phyloP scores from a whole-genome alignment of 2,888 invertebrate species.

The Drosophila bunnanda region DNA sequence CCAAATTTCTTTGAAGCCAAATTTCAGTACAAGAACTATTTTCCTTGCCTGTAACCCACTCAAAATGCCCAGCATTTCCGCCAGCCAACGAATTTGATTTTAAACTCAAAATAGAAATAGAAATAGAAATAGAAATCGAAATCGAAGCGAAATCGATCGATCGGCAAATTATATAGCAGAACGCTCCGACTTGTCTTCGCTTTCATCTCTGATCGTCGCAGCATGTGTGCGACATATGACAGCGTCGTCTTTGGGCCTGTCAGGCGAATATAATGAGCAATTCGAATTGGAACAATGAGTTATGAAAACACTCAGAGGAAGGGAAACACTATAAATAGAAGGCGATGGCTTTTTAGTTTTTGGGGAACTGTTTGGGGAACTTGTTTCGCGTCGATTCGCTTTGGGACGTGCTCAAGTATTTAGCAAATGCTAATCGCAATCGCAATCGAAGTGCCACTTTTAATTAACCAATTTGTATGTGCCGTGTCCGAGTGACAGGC shows the following conservation, averaged over 20 bases:
- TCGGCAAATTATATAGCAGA: constrained; percentile 1
- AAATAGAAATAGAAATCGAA: not conserved
- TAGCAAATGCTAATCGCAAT: constrained; percentile 13
- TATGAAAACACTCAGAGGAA: constrained; percentile 31
- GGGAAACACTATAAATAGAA: constrained; percentile 23
- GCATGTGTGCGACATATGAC: constrained; percentile 40
- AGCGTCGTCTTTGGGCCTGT: constrained; percentile 23
- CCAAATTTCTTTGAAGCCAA: not conserved
- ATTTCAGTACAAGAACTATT: not conserved
- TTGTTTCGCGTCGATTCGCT: constrained; percentile 2
- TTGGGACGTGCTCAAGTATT: constrained; percentile 26
- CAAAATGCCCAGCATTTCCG: not conserved
- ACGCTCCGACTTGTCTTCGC: not conserved
- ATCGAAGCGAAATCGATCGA: not conserved
- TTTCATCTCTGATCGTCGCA: constrained; percentile 25
- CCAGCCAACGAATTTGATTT: not conserved
- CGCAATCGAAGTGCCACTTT: constrained; percentile 34
- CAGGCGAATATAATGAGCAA: constrained; percentile 42
- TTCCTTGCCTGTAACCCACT: not conserved
- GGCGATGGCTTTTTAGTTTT: not conserved
- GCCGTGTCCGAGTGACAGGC: constrained; percentile 46
- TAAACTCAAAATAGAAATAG: not conserved
- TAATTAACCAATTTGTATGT: constrained; percentile 74
- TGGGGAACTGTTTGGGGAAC: constrained; percentile 37
- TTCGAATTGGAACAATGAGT: constrained; percentile 27